phyloP scores from a whole-genome alignment of 1,140 invertebrate species.

The Drosophila carrolli region DNA sequence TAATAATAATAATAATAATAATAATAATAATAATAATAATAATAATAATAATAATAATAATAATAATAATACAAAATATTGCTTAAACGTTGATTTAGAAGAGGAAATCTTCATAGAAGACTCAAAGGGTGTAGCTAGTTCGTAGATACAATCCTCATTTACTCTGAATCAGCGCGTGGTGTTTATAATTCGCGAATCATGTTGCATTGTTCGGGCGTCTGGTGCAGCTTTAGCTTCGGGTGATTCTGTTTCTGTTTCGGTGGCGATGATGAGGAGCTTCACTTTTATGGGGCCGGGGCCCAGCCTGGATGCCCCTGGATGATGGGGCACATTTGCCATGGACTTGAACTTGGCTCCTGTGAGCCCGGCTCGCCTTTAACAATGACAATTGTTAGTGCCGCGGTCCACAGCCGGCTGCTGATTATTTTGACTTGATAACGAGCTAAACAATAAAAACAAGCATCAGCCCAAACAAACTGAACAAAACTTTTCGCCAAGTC shows the following conservation, averaged over 20 bases:
- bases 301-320: slow-evolving; percentile 28
- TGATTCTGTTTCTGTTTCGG: slow-evolving; percentile 45
- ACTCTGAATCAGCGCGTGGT: slow-evolving; percentile 47
- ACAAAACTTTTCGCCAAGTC: slow-evolving; percentile 62
- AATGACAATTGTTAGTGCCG: slow-evolving; percentile 78
- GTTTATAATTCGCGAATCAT: slow-evolving; percentile 83
- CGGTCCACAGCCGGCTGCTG: slow-evolving; percentile 56
- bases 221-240: slow-evolving; percentile 30
- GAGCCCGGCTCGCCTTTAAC: slow-evolving; percentile 69
- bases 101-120: too few species aligned
- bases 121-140: slow-evolving; percentile 20
- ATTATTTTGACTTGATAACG: slow-evolving; percentile 84
- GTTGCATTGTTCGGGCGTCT: slow-evolving; percentile 77
- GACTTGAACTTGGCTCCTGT: slow-evolving; percentile 63
- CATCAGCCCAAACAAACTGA: slow-evolving; percentile 60
- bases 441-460: slow-evolving; percentile 84
- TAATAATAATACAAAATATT: too few species aligned
- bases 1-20: too few species aligned
- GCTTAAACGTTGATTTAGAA: too few species aligned
- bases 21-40: too few species aligned
- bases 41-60: too few species aligned
- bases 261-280: slow-evolving; percentile 78
- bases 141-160: background rate
- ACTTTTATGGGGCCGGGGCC: slow-evolving; percentile 68
- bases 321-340: slow-evolving; percentile 71